Conservation (phyloP, 1,140 invertebrate genomes). For the Nylanderia fulva region DNA sequence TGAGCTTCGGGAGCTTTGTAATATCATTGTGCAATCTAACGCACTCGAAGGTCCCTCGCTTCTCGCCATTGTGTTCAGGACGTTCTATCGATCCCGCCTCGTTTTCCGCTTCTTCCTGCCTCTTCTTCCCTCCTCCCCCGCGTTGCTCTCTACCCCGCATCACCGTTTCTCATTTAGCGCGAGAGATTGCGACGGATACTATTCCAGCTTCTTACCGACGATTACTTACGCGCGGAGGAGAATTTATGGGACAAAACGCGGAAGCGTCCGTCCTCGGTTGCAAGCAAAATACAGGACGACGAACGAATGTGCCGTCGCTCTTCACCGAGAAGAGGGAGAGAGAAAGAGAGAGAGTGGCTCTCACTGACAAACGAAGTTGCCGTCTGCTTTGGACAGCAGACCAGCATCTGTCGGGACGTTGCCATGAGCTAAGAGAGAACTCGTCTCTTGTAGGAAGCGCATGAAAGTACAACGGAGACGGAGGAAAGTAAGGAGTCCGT, state of each 20-base stretch:
- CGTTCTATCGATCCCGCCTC: constrained; percentile 75
- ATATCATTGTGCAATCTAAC: constrained; percentile 76
- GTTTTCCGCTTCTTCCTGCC: constrained; percentile 59
- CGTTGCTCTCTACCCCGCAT: background rate
- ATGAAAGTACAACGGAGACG: constrained; percentile 30
- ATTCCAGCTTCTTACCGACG: constrained; percentile 60
- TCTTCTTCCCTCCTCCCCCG: constrained; percentile 24
- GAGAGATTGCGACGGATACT: constrained; percentile 46
- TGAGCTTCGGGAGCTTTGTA: constrained; percentile 64
- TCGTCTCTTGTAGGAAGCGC: constrained; percentile 8
- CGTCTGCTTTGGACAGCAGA: constrained; percentile 13
- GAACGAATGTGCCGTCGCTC: constrained; percentile 28
- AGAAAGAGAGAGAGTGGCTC: background rate
- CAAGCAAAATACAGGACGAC: constrained; percentile 47
- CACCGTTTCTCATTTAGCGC: constrained; percentile 1
- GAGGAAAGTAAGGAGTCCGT: constrained; percentile 11
- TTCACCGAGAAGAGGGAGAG: background rate
- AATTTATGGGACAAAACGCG: constrained; percentile 47
- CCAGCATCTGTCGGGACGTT: background rate
- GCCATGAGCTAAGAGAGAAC: background rate
- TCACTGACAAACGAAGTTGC: constrained; percentile 22
- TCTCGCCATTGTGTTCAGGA: constrained; percentile 75
- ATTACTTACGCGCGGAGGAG: constrained; percentile 56
- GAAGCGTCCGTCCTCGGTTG: constrained; percentile 13
- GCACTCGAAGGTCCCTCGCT: constrained; percentile 65